phyloP scores from a whole-genome alignment of 2,888 invertebrate species.

The Melanostoma mellinum region DNA sequence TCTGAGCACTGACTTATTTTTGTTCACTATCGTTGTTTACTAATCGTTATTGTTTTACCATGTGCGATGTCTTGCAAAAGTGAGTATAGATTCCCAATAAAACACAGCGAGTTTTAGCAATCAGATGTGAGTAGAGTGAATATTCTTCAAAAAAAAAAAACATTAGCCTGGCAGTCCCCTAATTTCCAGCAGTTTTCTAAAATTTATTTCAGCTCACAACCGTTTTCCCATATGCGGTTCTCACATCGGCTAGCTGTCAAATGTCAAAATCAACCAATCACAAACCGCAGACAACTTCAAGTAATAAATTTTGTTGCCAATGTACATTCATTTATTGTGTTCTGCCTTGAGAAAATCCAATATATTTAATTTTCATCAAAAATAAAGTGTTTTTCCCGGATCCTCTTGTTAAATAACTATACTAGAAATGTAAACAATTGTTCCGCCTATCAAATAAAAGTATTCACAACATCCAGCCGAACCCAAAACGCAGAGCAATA shows the following conservation, averaged over 20 bases:
- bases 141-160: too few species aligned
- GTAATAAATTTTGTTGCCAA: constrained; percentile 67
- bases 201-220: constrained; percentile 12
- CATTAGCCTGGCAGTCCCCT: too few species aligned
- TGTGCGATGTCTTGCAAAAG: too few species aligned
- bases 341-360: constrained; percentile 69
- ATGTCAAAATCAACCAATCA: constrained; percentile 29
- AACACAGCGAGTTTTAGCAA: too few species aligned
- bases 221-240: background rate
- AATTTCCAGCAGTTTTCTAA: constrained; percentile 29
- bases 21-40: too few species aligned
- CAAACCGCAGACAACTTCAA: constrained; percentile 53
- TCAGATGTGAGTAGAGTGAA: too few species aligned
- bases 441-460: constrained; percentile 26
- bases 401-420: constrained; percentile 19
- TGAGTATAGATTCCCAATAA: too few species aligned
- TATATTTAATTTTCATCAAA: constrained; percentile 67
- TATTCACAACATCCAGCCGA: constrained; percentile 1
- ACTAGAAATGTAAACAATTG: constrained; percentile 61
- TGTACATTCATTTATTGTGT: constrained; percentile 72
- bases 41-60: too few species aligned
- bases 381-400: constrained; percentile 59
- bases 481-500: constrained; percentile 30
- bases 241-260: background rate
- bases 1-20: too few species aligned